phyloP scores from a whole-genome alignment of 2,888 invertebrate genomes.

The Seira sanloemensis region DNA sequence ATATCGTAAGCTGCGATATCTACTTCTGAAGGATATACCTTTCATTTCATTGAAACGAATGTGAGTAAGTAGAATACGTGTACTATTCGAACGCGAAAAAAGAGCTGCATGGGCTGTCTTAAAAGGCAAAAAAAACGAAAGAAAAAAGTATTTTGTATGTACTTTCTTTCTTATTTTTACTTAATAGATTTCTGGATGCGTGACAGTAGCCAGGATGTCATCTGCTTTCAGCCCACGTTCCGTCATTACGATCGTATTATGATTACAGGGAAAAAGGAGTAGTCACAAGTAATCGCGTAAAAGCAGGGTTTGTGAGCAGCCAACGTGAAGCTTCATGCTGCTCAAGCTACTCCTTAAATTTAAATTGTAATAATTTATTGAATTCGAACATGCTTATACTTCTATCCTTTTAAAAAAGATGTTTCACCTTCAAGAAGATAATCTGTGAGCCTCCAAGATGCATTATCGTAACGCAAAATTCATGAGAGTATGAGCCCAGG shows the following conservation, averaged over 20 bases:
- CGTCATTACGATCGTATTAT: slow-evolving; percentile 63
- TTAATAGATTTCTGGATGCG: slow-evolving; percentile 61
- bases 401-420: neutral
- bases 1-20: too few species aligned
- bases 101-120: too few species aligned
- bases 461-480: neutral
- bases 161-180: slow-evolving; percentile 35
- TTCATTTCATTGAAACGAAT: too few species aligned
- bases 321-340: slow-evolving; percentile 55
- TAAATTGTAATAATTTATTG: slow-evolving; percentile 60
- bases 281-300: slow-evolving; percentile 3
- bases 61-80: too few species aligned
- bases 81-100: too few species aligned
- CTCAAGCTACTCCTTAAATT: slow-evolving; percentile 49
- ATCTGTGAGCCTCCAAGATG: neutral
- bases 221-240: slow-evolving; percentile 66
- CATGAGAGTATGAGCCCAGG: too few species aligned
- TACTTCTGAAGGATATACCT: too few species aligned
- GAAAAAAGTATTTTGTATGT: slow-evolving; percentile 42
- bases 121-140: slow-evolving; percentile 20
- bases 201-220: slow-evolving; percentile 66
- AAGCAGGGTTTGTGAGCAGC: neutral
- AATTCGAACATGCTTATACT: slow-evolving; percentile 18
- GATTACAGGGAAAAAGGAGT: slow-evolving; percentile 44
- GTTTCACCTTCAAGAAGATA: neutral